Percentiles rank a stretch among this genome's conserved stretches.
These are phyloP conservation scores for Montifringilla adamsi DNA, from an alignment of 2,113 vertebrate genomes.

Conservation along the genomic window DNA sequence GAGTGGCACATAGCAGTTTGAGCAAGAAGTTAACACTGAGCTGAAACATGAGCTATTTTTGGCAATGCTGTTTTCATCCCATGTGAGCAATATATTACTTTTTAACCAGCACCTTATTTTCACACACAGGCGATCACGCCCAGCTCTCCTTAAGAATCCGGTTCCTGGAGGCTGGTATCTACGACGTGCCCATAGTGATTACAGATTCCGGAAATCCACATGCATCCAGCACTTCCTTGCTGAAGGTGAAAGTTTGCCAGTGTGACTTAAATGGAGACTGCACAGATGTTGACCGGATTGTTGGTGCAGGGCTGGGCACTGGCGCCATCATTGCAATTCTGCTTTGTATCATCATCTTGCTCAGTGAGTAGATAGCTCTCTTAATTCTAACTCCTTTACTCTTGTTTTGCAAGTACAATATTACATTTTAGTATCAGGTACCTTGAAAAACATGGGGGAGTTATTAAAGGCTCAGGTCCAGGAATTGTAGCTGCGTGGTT, in stretches of 20 bases:
- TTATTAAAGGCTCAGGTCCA: neutral
- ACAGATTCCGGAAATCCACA: slow-evolving; percentile 96
- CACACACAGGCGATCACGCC: slow-evolving; percentile 85
- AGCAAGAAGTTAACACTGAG: neutral
- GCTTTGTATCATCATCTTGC: slow-evolving; percentile 96
- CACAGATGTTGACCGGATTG: slow-evolving; percentile 88
- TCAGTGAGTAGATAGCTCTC: slow-evolving; percentile 83
- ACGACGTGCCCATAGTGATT: slow-evolving; percentile 92
- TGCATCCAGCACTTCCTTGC: slow-evolving; percentile 89
- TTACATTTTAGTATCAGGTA: neutral
- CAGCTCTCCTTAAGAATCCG: slow-evolving; percentile 89
- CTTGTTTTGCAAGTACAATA: neutral
- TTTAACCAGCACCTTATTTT: neutral
- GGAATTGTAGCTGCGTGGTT: neutral
- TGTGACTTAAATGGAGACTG: slow-evolving; percentile 94
- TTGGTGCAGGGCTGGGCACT: slow-evolving; percentile 90
- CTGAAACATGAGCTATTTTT: neutral
- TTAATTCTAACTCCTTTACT: neutral
- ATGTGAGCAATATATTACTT: neutral
- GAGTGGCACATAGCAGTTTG: neutral
- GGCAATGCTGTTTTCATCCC: neutral
- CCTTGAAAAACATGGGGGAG: neutral
- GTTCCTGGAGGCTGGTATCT: slow-evolving; percentile 91
- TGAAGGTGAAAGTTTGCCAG: slow-evolving; percentile 94
- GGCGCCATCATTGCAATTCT: slow-evolving; percentile 96